phyloP scores from a whole-genome alignment of 2,888 invertebrate genomes.

The Standfussiana lucernea region DNA sequence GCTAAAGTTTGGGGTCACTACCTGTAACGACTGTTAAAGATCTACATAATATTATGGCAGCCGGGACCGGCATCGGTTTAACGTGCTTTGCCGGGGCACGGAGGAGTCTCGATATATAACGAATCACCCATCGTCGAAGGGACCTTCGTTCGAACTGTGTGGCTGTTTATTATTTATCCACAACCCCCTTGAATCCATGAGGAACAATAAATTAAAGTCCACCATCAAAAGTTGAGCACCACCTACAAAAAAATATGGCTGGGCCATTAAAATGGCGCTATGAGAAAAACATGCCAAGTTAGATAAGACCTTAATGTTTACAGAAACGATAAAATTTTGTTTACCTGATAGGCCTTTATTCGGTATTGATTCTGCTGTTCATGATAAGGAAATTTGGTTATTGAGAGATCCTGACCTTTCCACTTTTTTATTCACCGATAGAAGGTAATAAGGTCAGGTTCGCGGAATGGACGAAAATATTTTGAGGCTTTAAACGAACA shows the following conservation, averaged over 20 bases:
- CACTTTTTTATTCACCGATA: not conserved
- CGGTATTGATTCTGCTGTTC: slow-evolving; percentile 20
- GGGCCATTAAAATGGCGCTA: slow-evolving; percentile 45
- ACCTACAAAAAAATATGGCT: slow-evolving; percentile 31
- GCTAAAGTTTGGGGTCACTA: not conserved
- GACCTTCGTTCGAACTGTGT: not conserved
- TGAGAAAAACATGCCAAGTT: slow-evolving; percentile 19
- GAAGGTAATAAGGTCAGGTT: slow-evolving; percentile 7
- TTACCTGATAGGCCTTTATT: slow-evolving; percentile 28
- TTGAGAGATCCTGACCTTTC: slow-evolving; percentile 22
- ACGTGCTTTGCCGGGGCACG: not conserved
- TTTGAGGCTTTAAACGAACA: slow-evolving; percentile 1
- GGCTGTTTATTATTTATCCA: not conserved
- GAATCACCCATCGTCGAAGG: not conserved
- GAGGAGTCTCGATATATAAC: not conserved
- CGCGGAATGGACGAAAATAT: not conserved
- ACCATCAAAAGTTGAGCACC: slow-evolving; percentile 49
- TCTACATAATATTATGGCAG: not conserved
- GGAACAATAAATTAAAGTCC: slow-evolving; percentile 10
- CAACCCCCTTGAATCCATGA: not conserved
- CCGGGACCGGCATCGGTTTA: not conserved
- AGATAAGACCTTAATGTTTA: slow-evolving; percentile 42
- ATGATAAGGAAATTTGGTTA: slow-evolving; percentile 36
- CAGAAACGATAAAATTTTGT: slow-evolving; percentile 36
- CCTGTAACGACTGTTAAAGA: not conserved